Percentiles rank a stretch among this genome's conserved stretches.
phyloP scores from a whole-genome alignment of 2,113 vertebrate species.

The Talpa occidentalis region DNA sequence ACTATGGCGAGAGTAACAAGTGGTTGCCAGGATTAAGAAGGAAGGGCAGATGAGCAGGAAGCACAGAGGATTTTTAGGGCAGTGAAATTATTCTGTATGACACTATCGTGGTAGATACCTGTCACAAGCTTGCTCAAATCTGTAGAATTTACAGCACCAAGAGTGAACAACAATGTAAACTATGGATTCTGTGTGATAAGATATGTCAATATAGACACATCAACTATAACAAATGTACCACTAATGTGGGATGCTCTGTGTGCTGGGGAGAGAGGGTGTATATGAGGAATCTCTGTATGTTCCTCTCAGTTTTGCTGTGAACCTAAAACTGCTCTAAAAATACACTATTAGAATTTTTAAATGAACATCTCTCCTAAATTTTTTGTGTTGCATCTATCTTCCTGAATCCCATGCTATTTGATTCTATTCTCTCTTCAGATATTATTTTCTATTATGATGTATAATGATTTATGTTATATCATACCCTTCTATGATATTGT shows the following conservation, averaged over 20 bases:
- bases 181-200: neutral
- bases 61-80: neutral
- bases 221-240: neutral
- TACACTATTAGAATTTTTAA: neutral
- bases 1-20: neutral
- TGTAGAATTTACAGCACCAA: neutral
- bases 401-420: neutral
- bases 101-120: neutral
- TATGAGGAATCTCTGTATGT: neutral
- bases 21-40: neutral
- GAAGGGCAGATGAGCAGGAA: neutral
- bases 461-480: neutral
- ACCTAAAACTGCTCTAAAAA: neutral
- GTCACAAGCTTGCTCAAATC: neutral
- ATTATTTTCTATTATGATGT: conserved; percentile 25
- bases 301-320: neutral
- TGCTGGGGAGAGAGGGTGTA: neutral
- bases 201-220: neutral
- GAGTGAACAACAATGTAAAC: neutral
- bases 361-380: neutral
- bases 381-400: neutral
- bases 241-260: neutral
- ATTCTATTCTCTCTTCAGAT: conserved; percentile 13
- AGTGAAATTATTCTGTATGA: neutral
- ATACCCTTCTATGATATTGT: neutral